Conservation (phyloP, 64 coral and sea anemone genomes). For the Montipora foliosa region DNA sequence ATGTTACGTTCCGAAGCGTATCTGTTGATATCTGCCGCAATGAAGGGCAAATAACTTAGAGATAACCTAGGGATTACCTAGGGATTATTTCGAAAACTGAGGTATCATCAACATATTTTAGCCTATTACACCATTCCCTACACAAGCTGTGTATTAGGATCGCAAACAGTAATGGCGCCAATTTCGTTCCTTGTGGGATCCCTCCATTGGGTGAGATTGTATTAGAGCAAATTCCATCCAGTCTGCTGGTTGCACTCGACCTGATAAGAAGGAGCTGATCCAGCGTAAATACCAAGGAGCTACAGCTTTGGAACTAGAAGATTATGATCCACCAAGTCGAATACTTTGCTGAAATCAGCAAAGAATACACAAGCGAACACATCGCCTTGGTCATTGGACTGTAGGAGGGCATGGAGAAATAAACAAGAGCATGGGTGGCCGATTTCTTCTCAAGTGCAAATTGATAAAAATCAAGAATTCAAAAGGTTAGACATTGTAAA, state of each 20-base stretch:
- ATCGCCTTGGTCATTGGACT: conserved; percentile 59
- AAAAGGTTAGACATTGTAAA: too few species aligned
- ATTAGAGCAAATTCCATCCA: too few species aligned
- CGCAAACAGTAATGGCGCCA: background rate
- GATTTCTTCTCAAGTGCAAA: conserved; percentile 36
- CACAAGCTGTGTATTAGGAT: background rate
- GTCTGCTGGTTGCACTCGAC: too few species aligned
- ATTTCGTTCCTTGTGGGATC: conserved; percentile 10
- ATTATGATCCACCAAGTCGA: conserved; percentile 36
- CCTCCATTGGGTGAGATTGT: background rate
- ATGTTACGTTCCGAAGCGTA: background rate
- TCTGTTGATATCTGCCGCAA: background rate
- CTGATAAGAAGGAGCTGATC: background rate
- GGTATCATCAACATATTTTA: background rate
- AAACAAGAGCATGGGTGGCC: conserved; percentile 58
- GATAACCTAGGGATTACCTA: background rate
- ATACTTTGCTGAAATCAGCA: conserved; percentile 38
- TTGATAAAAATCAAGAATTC: too few species aligned
- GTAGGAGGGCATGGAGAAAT: conserved; percentile 54
- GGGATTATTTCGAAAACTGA: background rate
- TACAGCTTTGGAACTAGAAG: conserved; percentile 32
- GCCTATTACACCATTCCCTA: background rate
- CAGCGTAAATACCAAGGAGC: conserved; percentile 10
- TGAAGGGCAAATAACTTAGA: background rate
- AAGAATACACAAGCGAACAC: conserved; percentile 54